These are phyloP conservation scores for Catonia carolina DNA, from an alignment of 2,888 invertebrate genomes.

Conservation along the genomic window DNA sequence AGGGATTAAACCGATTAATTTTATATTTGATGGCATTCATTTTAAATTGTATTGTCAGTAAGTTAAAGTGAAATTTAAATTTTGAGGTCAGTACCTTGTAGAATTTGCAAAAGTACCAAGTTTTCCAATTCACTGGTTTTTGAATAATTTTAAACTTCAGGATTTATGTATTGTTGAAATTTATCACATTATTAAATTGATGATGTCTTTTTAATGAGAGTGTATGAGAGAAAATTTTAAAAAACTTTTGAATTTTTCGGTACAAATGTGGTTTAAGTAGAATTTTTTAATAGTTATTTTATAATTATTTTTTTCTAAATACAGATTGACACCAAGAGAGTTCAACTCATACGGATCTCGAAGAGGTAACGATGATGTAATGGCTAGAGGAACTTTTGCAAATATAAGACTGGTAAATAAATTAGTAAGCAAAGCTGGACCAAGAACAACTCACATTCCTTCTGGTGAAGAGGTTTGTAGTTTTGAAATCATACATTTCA, in stretches of 20 bases:
- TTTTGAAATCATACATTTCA: background rate
- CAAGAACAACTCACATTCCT: constrained; percentile 80
- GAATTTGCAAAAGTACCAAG: too few species aligned
- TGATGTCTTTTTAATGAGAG: too few species aligned
- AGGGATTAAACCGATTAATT: too few species aligned
- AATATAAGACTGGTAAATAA: constrained; percentile 95
- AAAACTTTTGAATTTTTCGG: background rate
- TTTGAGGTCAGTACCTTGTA: too few species aligned
- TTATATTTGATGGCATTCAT: too few species aligned
- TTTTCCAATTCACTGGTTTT: too few species aligned
- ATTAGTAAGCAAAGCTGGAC: constrained; percentile 69
- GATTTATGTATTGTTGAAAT: too few species aligned
- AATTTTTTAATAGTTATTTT: background rate
- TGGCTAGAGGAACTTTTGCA: constrained; percentile 97
- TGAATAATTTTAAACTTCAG: too few species aligned
- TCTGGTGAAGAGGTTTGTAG: constrained; percentile 66
- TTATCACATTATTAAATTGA: too few species aligned
- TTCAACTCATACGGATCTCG: constrained; percentile 98
- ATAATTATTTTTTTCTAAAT: constrained; percentile 28
- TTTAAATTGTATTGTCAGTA: too few species aligned
- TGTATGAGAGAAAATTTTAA: too few species aligned
- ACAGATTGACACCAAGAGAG: constrained; percentile 78
- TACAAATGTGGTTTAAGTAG: background rate
- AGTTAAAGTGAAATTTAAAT: too few species aligned
- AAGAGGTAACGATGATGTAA: constrained; percentile 94